Evolutionary conservation across 35 echinoderm and acorn worm species (phyloP).

Genomic region (Apostichopus californicus): DNA sequence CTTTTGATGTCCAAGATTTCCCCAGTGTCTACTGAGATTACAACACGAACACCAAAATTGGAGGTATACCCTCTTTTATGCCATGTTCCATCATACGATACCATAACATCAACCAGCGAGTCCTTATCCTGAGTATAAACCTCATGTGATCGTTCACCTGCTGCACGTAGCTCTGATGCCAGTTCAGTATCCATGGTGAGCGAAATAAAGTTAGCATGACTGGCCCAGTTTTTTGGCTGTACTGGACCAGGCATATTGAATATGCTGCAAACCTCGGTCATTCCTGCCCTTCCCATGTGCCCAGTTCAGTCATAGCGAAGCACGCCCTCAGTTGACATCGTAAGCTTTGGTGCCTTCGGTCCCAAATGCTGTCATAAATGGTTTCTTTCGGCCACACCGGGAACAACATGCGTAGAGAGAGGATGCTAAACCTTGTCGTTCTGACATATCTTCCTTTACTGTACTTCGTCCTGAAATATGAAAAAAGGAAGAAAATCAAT

Average conservation of each 20-base stretch:
- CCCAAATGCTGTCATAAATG: background rate
- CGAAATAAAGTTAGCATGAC: background rate
- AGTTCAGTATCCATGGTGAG: background rate
- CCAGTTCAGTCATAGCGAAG: conserved; percentile 9
- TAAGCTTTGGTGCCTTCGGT: background rate
- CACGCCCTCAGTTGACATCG: background rate
- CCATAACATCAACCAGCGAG: conserved; percentile 29
- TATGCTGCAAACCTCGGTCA: background rate
- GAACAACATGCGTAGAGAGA: background rate
- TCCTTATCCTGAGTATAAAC: background rate
- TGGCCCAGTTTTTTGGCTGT: background rate
- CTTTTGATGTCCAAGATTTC: conserved; percentile 60
- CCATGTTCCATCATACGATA: conserved; percentile 65
- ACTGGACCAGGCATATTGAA: conserved; percentile 16
- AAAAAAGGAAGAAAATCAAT: too few relatives aligned
- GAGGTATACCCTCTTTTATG: conserved; percentile 45
- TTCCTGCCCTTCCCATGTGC: background rate
- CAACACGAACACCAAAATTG: conserved; percentile 64
- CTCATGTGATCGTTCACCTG: background rate
- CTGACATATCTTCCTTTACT: background rate
- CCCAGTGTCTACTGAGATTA: conserved; percentile 64
- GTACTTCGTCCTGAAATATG: background rate
- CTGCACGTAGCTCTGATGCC: background rate
- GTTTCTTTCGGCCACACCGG: background rate
- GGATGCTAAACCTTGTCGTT: background rate